These are phyloP conservation scores for Trichogramma pretiosum DNA, from an alignment of 1,140 invertebrate species.

Conservation along the genomic window DNA sequence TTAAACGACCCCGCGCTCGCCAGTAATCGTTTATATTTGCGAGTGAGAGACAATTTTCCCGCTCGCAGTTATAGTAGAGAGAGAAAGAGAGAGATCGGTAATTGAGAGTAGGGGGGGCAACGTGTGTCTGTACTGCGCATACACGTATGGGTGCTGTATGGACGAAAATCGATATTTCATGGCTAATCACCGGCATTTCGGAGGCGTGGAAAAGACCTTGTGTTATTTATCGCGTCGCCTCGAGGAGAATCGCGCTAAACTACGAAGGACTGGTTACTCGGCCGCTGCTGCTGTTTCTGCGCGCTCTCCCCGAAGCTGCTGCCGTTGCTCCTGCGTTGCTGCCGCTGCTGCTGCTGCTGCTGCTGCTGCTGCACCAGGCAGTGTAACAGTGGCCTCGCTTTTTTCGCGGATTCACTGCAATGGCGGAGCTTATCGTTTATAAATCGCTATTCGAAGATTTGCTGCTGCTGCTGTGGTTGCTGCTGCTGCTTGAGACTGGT, in stretches of 20 bases:
- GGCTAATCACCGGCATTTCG: slow-evolving; percentile 46
- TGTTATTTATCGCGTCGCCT: slow-evolving; percentile 46
- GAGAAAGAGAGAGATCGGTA: not conserved
- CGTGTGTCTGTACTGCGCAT: too few species aligned
- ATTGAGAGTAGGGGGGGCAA: too few species aligned
- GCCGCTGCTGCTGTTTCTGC: not conserved
- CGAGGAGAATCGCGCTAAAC: slow-evolving; percentile 30
- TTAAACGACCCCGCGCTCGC: slow-evolving; percentile 1
- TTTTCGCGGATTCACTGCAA: slow-evolving; percentile 1
- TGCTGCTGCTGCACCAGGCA: not conserved
- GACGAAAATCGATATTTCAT: slow-evolving; percentile 50
- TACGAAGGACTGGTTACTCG: not conserved
- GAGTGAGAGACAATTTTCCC: not conserved
- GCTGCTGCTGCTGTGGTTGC: too few species aligned
- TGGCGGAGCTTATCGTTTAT: too few species aligned
- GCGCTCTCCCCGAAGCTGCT: not conserved
- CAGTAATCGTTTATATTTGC: not conserved
- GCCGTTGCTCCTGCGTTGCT: too few species aligned
- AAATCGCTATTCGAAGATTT: too few species aligned
- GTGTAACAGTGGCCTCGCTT: not conserved
- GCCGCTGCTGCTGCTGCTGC: not conserved
- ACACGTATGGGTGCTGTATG: too few species aligned
- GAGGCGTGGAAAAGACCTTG: slow-evolving; percentile 45
- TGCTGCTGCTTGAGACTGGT: too few species aligned
- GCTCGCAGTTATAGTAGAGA: not conserved